A percentile compares a stretch with the other conserved stretches of the same genome.
phyloP scores from a whole-genome alignment of 1,140 invertebrate species.

The Geopemphigus sp. region DNA sequence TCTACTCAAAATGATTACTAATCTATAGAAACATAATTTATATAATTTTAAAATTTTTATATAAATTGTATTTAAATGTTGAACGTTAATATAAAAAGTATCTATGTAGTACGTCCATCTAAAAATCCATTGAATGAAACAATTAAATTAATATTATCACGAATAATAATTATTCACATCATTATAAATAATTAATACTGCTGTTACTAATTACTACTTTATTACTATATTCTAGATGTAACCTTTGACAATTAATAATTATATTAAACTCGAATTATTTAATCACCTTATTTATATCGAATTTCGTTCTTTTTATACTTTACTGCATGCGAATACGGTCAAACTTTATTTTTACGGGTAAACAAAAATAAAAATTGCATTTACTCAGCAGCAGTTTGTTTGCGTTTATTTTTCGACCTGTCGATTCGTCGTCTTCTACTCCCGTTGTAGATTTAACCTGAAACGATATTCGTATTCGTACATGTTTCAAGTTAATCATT shows the following conservation, averaged over 20 bases:
- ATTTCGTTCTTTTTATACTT: background rate
- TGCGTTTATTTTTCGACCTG: background rate
- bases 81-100: too few species aligned
- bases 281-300: background rate
- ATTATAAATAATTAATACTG: too few species aligned
- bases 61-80: too few species aligned
- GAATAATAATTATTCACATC: too few species aligned
- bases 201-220: too few species aligned
- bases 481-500: too few species aligned
- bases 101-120: too few species aligned
- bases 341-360: constrained; percentile 1
- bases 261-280: background rate
- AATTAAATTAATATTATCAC: too few species aligned
- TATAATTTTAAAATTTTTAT: too few species aligned
- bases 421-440: background rate
- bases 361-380: constrained; percentile 45
- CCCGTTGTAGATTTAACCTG: background rate
- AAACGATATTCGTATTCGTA: background rate
- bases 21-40: too few species aligned
- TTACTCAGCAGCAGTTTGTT: constrained; percentile 17
- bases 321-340: background rate
- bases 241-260: background rate
- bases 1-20: too few species aligned
- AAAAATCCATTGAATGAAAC: too few species aligned
- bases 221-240: background rate